Percentiles rank a stretch among this genome's conserved stretches.
Conservation (phyloP, 1,140 invertebrate genomes). For the Musca vetustissima region DNA sequence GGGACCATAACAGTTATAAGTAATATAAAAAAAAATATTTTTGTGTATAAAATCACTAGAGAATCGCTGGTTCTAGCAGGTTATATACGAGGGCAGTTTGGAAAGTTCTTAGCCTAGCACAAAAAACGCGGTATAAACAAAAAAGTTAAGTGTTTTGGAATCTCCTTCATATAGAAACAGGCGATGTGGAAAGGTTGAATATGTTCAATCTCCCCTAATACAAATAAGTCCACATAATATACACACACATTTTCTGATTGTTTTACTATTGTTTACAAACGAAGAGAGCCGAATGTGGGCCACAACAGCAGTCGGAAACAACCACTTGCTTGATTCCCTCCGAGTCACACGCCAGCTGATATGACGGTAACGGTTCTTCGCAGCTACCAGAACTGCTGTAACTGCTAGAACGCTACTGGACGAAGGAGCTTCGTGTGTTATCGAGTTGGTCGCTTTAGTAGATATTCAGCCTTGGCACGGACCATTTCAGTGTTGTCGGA, state of each 20-base stretch:
- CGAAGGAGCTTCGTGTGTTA: too few relatives aligned
- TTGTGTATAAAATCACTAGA: too few relatives aligned
- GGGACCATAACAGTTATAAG: too few relatives aligned
- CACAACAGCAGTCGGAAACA: conserved; percentile 14
- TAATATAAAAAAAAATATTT: too few relatives aligned
- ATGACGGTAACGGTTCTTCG: background rate
- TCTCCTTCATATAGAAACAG: too few relatives aligned
- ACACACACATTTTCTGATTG: background rate
- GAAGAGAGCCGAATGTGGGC: background rate
- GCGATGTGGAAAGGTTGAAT: too few relatives aligned
- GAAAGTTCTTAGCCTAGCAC: too few relatives aligned
- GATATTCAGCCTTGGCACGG: conserved; percentile 10
- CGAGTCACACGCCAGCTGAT: background rate
- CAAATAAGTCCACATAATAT: background rate
- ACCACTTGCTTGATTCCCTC: conserved; percentile 15
- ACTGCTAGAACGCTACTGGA: background rate
- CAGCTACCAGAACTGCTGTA: background rate
- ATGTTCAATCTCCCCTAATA: too few relatives aligned
- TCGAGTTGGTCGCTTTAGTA: background rate
- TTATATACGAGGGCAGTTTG: too few relatives aligned
- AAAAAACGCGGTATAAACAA: too few relatives aligned
- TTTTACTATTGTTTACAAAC: background rate
- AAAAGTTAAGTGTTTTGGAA: too few relatives aligned
- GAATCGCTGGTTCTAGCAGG: too few relatives aligned
- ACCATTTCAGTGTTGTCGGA: background rate